These are phyloP conservation scores for Trachops cirrhosus DNA, from an alignment of 2,797 vertebrate genomes.

Conservation along the genomic window DNA sequence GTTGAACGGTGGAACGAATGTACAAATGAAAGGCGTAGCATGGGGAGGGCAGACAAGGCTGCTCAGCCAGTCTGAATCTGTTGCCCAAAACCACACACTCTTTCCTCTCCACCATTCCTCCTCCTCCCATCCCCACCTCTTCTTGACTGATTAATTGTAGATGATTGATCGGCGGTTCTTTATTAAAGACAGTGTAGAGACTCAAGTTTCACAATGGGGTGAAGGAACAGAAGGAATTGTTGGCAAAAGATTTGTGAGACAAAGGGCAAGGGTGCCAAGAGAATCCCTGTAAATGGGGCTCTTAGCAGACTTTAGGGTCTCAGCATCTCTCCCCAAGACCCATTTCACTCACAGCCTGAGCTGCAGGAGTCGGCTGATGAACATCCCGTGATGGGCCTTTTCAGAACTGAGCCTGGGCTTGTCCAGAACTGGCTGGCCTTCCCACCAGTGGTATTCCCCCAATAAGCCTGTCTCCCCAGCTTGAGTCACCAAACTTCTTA, in stretches of 20 bases:
- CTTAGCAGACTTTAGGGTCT: not conserved
- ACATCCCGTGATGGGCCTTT: not conserved
- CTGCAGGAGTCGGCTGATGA: not conserved
- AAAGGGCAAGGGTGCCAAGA: not conserved
- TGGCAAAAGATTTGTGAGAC: not conserved
- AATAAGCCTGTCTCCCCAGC: not conserved
- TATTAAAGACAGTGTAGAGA: not conserved
- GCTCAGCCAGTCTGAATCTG: fast-evolving
- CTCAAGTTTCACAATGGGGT: not conserved
- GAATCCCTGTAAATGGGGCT: not conserved
- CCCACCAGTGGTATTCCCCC: too few relatives aligned
- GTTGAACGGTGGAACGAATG: not conserved
- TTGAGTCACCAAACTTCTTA: not conserved
- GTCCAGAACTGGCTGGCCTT: not conserved
- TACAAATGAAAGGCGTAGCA: not conserved
- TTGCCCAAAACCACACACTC: not conserved
- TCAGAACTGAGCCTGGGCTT: not conserved
- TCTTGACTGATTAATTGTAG: not conserved
- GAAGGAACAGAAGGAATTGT: not conserved
- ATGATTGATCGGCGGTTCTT: not conserved
- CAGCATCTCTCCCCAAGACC: not conserved
- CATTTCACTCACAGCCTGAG: not conserved
- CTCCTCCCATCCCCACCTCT: not conserved
- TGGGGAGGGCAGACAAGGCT: fast-evolving
- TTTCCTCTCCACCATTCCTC: not conserved